phyloP scores from a whole-genome alignment of 2,797 vertebrate genomes.

The Pelodytes ibericus region DNA sequence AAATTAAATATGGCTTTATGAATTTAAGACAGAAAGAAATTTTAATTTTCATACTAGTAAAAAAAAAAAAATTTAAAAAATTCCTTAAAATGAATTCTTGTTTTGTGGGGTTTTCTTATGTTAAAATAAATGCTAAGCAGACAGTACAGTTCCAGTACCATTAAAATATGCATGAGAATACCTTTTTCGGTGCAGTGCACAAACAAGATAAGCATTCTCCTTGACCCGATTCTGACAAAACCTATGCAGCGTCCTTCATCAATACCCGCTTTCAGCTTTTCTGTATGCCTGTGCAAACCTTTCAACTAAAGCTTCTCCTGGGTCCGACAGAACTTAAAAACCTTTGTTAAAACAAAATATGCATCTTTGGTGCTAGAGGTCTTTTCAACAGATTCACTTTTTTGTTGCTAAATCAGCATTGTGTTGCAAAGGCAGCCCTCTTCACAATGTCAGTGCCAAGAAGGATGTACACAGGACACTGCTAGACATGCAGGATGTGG shows the following conservation, averaged over 20 bases:
- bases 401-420: conserved; percentile 14
- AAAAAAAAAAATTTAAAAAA: too few relatives aligned
- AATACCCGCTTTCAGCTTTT: conserved; percentile 35
- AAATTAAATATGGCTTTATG: too few relatives aligned
- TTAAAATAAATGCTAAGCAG: too few relatives aligned
- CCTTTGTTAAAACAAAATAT: neutral
- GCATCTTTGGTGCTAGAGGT: neutral
- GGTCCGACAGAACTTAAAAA: conserved; percentile 8
- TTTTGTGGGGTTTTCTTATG: too few relatives aligned
- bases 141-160: conserved; percentile 42
- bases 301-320: conserved; percentile 20
- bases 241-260: conserved; percentile 38
- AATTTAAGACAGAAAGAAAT: too few relatives aligned
- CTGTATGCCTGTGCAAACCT: conserved; percentile 16
- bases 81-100: too few relatives aligned
- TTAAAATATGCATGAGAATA: conserved; percentile 41
- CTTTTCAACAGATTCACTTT: neutral
- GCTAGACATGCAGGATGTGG: neutral
- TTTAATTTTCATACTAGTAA: neutral
- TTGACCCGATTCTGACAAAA: conserved; percentile 56
- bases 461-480: neutral
- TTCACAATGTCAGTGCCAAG: neutral
- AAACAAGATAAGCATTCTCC: conserved; percentile 56
- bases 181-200: conserved; percentile 34
- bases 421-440: neutral